Evolutionary conservation across 2,797 vertebrate species (phyloP).

Genomic region (Anguilla obscura): DNA sequence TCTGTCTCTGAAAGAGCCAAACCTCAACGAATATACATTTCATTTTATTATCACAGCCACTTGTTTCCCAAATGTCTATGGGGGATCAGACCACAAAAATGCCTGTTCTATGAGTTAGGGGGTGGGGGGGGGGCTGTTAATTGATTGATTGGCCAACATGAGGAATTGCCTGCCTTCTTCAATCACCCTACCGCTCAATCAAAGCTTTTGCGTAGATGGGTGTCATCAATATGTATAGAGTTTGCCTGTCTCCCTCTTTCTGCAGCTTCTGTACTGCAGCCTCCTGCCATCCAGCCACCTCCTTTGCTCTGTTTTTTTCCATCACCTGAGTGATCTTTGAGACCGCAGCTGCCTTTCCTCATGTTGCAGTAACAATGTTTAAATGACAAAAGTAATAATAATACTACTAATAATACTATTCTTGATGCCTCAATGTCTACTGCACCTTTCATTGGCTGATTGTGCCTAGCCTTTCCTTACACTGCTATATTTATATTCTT

Average conservation of each 20-base stretch:
- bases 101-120: constrained; percentile 52
- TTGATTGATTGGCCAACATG: constrained; percentile 74
- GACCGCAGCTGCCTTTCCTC: constrained; percentile 35
- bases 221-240: constrained; percentile 73
- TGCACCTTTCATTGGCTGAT: not conserved
- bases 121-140: constrained; percentile 50
- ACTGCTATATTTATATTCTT: not conserved
- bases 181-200: constrained; percentile 73
- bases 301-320: constrained; percentile 49
- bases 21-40: not conserved
- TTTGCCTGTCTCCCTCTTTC: constrained; percentile 65
- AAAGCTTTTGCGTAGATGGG: constrained; percentile 63
- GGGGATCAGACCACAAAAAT: constrained; percentile 59
- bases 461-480: not conserved
- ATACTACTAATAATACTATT: not conserved
- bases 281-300: constrained; percentile 47
- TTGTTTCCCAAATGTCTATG: constrained; percentile 11
- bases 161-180: constrained; percentile 72
- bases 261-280: constrained; percentile 55
- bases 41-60: not conserved
- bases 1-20: not conserved
- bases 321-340: constrained; percentile 45
- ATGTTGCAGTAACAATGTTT: not conserved
- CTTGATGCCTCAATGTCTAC: not conserved
- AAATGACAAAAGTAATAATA: not conserved